Evolutionary conservation across 2,797 vertebrate genomes (phyloP).

Genomic region (Morelia viridis): DNA sequence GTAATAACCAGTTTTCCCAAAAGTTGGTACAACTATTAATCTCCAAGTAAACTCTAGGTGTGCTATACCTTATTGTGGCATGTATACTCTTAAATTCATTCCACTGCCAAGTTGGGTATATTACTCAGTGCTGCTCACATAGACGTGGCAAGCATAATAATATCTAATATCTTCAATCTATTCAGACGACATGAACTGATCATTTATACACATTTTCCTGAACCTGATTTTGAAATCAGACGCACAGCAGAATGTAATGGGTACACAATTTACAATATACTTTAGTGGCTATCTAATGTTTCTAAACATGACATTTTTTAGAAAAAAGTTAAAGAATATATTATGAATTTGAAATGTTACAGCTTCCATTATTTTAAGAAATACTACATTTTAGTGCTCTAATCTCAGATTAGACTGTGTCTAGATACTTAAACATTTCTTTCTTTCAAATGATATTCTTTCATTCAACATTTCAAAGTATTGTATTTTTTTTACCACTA

Average conservation of each 20-base stretch:
- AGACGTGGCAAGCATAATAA: background rate
- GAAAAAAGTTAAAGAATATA: background rate
- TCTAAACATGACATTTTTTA: background rate
- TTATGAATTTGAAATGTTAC: background rate
- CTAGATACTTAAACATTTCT: background rate
- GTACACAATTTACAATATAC: background rate
- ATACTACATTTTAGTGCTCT: background rate
- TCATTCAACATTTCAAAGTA: background rate
- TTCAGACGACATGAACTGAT: background rate
- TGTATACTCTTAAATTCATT: background rate
- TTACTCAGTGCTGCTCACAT: background rate
- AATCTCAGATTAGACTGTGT: background rate
- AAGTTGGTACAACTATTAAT: background rate
- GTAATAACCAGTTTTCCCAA: background rate
- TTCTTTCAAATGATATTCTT: background rate
- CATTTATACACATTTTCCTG: background rate
- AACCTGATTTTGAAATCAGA: background rate
- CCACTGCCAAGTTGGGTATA: background rate
- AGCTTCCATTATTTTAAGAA: background rate
- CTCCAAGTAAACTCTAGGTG: background rate
- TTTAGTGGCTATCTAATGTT: background rate
- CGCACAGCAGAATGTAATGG: background rate
- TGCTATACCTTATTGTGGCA: background rate
- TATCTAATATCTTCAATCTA: background rate
- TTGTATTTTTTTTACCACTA: background rate